Percentiles rank a stretch among this genome's conserved stretches.
phyloP scores from a whole-genome alignment of 2,888 invertebrate species.

The Plebejus melissa region DNA sequence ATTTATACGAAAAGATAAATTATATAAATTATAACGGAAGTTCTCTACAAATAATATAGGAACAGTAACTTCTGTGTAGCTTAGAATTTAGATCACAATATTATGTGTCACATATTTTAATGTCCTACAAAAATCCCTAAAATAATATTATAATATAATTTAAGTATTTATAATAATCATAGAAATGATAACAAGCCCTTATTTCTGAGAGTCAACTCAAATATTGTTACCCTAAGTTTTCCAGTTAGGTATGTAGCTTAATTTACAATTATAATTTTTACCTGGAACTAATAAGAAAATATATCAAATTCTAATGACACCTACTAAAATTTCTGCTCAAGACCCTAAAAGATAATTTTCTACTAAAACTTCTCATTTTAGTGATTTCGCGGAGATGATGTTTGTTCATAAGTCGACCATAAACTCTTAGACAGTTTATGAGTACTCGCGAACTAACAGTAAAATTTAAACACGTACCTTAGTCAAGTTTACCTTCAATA shows the following conservation, averaged over 20 bases:
- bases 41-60: too few relatives aligned
- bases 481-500: neutral
- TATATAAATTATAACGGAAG: too few relatives aligned
- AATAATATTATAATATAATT: too few relatives aligned
- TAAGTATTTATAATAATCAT: too few relatives aligned
- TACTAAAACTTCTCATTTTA: constrained; percentile 20
- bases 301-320: neutral
- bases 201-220: too few relatives aligned
- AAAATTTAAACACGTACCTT: constrained; percentile 15
- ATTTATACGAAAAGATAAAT: neutral
- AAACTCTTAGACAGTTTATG: constrained; percentile 19
- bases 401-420: constrained; percentile 16
- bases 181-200: too few relatives aligned
- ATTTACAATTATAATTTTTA: neutral
- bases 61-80: too few relatives aligned
- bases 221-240: too few relatives aligned
- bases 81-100: too few relatives aligned
- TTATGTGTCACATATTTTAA: too few relatives aligned
- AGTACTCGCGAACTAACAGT: constrained; percentile 12
- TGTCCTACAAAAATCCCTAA: too few relatives aligned
- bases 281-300: neutral
- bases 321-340: neutral
- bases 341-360: neutral
- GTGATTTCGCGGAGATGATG: constrained; percentile 6
- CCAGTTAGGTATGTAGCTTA: too few relatives aligned